These are phyloP conservation scores for Cheilosia scutellata DNA, from an alignment of 2,888 invertebrate genomes.

Conservation along the genomic window DNA sequence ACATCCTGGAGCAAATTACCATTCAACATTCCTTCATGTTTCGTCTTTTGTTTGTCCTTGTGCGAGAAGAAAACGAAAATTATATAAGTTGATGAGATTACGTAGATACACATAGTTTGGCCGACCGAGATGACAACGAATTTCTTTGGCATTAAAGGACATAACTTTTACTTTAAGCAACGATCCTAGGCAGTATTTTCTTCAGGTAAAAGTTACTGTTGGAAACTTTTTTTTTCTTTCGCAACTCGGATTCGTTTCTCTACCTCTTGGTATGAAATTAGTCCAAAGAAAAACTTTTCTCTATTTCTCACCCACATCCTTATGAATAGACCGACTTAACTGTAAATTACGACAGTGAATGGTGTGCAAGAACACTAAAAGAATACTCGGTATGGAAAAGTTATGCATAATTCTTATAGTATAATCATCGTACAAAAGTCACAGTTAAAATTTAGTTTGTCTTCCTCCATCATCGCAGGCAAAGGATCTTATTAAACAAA, in stretches of 20 bases:
- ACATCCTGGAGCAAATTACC: constrained; percentile 39
- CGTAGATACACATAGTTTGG: neutral
- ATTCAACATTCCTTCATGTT: constrained; percentile 34
- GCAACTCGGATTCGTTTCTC: constrained; percentile 12
- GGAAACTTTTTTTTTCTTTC: constrained; percentile 4
- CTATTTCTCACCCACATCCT: constrained; percentile 29
- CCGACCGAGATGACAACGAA: neutral
- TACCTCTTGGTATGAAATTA: constrained; percentile 39
- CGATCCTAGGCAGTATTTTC: constrained; percentile 6
- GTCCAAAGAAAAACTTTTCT: constrained; percentile 48
- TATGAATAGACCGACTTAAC: constrained; percentile 42
- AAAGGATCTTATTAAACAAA: constrained; percentile 27
- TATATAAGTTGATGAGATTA: constrained; percentile 26
- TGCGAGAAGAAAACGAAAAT: neutral
- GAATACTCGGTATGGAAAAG: constrained; percentile 26
- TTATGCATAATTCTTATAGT: constrained; percentile 64
- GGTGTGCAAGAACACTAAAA: neutral
- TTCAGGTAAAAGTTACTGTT: constrained; percentile 44
- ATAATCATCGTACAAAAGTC: constrained; percentile 57
- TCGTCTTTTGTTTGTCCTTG: constrained; percentile 13
- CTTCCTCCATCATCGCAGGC: neutral
- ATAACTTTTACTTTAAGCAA: constrained; percentile 36
- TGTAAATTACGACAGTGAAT: constrained; percentile 57
- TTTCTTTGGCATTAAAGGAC: constrained; percentile 28
- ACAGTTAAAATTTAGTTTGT: constrained; percentile 39